These are phyloP conservation scores for Dissostichus mawsoni DNA, from an alignment of 2,113 vertebrate species.

Conservation along the genomic window DNA sequence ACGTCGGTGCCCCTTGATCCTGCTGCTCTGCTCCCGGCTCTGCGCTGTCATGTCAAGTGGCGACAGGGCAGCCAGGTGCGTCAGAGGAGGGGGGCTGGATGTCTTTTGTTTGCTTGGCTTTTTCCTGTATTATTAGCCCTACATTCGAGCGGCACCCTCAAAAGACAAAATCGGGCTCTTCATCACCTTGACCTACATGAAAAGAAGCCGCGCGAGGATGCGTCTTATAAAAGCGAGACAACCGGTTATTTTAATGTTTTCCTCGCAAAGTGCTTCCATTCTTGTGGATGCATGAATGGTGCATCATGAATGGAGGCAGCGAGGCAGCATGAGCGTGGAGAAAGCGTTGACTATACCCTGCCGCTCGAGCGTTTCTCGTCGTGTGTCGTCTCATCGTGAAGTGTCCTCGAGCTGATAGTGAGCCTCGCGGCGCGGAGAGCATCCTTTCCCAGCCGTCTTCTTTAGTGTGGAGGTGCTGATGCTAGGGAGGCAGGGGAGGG, in stretches of 20 bases:
- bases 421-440: constrained; percentile 47
- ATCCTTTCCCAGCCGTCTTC: constrained; percentile 63
- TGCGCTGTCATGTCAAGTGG: constrained; percentile 85
- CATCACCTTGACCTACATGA: constrained; percentile 71
- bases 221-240: constrained; percentile 26
- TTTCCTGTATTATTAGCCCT: constrained; percentile 50
- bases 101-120: constrained; percentile 76
- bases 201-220: constrained; percentile 36
- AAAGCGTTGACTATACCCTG: constrained; percentile 36
- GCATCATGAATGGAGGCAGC: constrained; percentile 76
- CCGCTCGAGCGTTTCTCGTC: constrained; percentile 10
- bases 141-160: constrained; percentile 70
- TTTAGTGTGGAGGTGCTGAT: constrained; percentile 83
- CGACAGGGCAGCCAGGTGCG: constrained; percentile 83
- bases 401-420: constrained; percentile 13
- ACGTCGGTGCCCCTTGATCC: constrained; percentile 83
- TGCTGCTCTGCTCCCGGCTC: constrained; percentile 76
- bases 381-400: background rate
- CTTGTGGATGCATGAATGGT: constrained; percentile 76
- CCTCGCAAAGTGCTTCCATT: constrained; percentile 70
- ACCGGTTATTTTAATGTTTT: constrained; percentile 51
- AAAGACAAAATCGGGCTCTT: constrained; percentile 57
- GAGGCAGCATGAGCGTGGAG: constrained; percentile 44
- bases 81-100: constrained; percentile 73
- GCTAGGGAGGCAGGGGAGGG: constrained; percentile 77